phyloP scores from a whole-genome alignment of 2,113 vertebrate species.

The Sinosuthora webbiana region DNA sequence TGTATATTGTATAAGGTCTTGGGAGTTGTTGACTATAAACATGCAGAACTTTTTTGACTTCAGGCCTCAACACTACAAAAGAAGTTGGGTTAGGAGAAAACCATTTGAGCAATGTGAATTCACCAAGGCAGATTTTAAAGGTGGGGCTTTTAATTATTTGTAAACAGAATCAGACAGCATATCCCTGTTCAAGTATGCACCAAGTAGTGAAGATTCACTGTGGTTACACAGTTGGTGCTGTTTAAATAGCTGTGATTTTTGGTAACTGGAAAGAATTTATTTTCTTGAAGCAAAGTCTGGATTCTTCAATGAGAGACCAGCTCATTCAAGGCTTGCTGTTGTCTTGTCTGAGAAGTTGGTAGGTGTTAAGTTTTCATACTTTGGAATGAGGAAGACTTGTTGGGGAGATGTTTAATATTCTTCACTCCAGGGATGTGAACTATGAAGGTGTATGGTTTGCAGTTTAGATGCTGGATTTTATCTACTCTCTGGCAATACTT shows the following conservation, averaged over 20 bases:
- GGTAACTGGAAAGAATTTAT: background rate
- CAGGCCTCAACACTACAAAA: slow-evolving; percentile 12
- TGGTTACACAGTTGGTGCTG: background rate
- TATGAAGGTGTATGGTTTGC: background rate
- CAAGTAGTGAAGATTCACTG: background rate
- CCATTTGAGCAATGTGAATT: background rate
- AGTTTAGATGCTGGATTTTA: background rate
- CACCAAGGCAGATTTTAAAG: slow-evolving; percentile 8
- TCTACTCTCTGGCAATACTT: background rate
- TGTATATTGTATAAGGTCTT: background rate
- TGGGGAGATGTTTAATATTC: background rate
- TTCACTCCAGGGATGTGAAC: background rate
- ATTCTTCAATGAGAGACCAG: background rate
- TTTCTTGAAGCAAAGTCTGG: background rate
- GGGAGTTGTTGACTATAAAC: slow-evolving; percentile 22
- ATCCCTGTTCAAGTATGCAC: background rate
- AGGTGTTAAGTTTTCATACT: background rate
- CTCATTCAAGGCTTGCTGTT: background rate
- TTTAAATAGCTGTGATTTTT: background rate
- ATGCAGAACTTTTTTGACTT: background rate
- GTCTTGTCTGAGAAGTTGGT: background rate
- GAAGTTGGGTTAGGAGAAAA: slow-evolving; percentile 13
- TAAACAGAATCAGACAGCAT: background rate
- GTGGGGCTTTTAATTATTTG: slow-evolving; percentile 45
- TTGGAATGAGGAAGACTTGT: background rate